Conservation (phyloP, 1,140 invertebrate genomes). For the Drosophila lacteicornis region DNA sequence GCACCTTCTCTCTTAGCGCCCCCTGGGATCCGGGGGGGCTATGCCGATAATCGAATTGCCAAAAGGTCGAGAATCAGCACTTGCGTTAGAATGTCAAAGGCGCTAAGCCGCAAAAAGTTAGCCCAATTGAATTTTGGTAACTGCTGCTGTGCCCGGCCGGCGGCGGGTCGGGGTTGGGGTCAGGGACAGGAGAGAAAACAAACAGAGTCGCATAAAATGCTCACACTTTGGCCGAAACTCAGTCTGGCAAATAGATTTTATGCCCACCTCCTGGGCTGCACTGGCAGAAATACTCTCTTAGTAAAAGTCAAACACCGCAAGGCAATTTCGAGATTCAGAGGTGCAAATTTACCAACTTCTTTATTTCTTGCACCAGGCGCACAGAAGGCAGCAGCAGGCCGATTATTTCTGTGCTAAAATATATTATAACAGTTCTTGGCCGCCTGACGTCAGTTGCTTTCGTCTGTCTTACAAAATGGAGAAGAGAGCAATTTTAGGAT, state of each 20-base stretch:
- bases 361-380: too few relatives aligned
- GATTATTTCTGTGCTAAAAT: too few relatives aligned
- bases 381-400: too few relatives aligned
- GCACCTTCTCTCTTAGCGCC: neutral
- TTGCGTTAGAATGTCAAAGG: conserved; percentile 54
- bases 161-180: too few relatives aligned
- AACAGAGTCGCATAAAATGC: conserved; percentile 5
- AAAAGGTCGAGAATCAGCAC: conserved; percentile 45
- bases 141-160: neutral
- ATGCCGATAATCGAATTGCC: conserved; percentile 30
- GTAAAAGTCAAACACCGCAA: neutral
- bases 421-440: too few relatives aligned
- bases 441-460: too few relatives aligned
- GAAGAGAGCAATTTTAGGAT: too few relatives aligned
- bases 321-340: too few relatives aligned
- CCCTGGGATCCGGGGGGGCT: neutral
- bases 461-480: too few relatives aligned
- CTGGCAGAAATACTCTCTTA: conserved; percentile 7
- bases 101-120: conserved; percentile 61
- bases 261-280: conserved; percentile 19
- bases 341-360: too few relatives aligned
- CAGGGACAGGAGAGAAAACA: neutral
- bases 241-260: conserved; percentile 25
- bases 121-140: conserved; percentile 55
- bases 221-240: neutral